These are phyloP conservation scores for Catocala nupta DNA, from an alignment of 2,888 invertebrate species.

Conservation along the genomic window DNA sequence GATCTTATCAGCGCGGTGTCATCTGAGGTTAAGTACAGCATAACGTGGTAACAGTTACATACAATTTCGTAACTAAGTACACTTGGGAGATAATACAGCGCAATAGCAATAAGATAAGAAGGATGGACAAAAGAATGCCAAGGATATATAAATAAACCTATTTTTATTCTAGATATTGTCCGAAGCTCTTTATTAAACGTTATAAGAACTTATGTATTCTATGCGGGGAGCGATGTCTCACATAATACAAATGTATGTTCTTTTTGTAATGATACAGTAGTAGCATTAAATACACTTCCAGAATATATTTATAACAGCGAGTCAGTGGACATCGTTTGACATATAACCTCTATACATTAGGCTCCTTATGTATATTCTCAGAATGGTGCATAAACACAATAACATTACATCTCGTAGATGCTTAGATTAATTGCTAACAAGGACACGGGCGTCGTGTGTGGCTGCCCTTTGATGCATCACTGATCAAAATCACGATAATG, in stretches of 20 bases:
- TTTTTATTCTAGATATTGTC: slow-evolving; percentile 8
- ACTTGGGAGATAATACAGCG: slow-evolving; percentile 31
- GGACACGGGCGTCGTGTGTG: slow-evolving; percentile 81
- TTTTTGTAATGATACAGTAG: not conserved
- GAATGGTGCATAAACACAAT: slow-evolving; percentile 54
- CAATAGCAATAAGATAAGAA: slow-evolving; percentile 35
- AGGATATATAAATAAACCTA: slow-evolving; percentile 20
- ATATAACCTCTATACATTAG: slow-evolving; percentile 15
- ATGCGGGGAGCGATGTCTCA: not conserved
- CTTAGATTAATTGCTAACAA: slow-evolving; percentile 75
- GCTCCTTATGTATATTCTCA: slow-evolving; percentile 25
- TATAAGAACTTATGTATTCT: slow-evolving; percentile 1
- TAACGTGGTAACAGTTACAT: slow-evolving; percentile 48
- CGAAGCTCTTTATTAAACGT: not conserved
- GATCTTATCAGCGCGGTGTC: slow-evolving; percentile 61
- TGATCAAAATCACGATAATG: slow-evolving; percentile 82
- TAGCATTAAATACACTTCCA: not conserved
- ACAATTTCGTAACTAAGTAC: slow-evolving; percentile 46
- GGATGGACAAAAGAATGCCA: slow-evolving; percentile 30
- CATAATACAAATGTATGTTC: not conserved
- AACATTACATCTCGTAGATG: slow-evolving; percentile 60
- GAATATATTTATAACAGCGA: slow-evolving; percentile 4
- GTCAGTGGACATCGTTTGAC: slow-evolving; percentile 3
- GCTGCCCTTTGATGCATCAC: slow-evolving; percentile 73
- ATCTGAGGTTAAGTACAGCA: slow-evolving; percentile 62